Conservation (phyloP, 23 tunicate genomes). For the Styela clava region DNA sequence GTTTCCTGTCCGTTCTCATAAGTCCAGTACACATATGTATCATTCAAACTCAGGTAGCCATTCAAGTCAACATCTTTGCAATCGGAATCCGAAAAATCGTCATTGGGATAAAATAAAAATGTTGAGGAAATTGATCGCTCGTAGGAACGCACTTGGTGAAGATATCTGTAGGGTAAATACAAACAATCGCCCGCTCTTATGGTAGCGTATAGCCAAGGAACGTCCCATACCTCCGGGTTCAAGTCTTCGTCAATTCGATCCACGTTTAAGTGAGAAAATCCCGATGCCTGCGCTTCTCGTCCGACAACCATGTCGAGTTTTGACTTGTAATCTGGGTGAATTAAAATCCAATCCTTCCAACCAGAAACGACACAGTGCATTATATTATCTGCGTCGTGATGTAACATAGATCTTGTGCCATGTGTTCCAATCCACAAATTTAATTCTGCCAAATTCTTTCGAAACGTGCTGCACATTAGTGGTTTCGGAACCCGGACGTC, state of each 20-base stretch:
- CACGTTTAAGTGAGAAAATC: constrained; percentile 66
- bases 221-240: constrained; percentile 64
- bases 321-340: constrained; percentile 42
- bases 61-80: constrained; percentile 58
- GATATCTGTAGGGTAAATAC: constrained; percentile 57
- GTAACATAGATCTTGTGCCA: constrained; percentile 89
- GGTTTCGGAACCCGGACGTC: constrained; percentile 86
- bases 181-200: constrained; percentile 79
- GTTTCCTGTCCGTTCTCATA: constrained; percentile 81
- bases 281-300: constrained; percentile 64
- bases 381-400: constrained; percentile 90
- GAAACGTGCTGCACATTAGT: constrained; percentile 75
- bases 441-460: constrained; percentile 59
- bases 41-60: constrained; percentile 37
- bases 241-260: constrained; percentile 38
- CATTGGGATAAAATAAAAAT: constrained; percentile 56
- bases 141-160: constrained; percentile 92
- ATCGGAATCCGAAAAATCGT: constrained; percentile 62
- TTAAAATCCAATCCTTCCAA: constrained; percentile 87
- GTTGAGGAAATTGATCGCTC: constrained; percentile 78
- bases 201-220: constrained; percentile 80
- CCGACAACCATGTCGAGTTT: constrained; percentile 46
- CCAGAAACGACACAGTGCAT: constrained; percentile 85
- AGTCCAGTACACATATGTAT: constrained; percentile 67
- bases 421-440: constrained; percentile 91